phyloP scores from a whole-genome alignment of 1,140 invertebrate genomes.

The Drosophila navojoa region DNA sequence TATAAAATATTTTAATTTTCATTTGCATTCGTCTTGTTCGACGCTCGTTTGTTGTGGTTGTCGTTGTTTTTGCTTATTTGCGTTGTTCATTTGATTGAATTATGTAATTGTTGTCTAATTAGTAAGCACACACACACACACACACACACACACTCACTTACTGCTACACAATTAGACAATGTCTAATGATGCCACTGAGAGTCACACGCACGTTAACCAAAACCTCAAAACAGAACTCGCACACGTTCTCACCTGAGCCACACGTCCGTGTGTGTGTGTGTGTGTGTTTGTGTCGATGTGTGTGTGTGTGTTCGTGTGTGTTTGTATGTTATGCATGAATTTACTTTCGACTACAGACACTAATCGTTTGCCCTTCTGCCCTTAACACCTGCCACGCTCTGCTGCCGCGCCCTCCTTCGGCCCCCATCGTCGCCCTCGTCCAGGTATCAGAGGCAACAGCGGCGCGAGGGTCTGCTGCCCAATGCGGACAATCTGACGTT shows the following conservation, averaged over 20 bases:
- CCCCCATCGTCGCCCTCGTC: not conserved
- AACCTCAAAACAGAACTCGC: slow-evolving; percentile 2
- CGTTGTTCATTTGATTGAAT: slow-evolving; percentile 77
- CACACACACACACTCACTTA: slow-evolving; percentile 1
- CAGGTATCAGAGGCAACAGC: slow-evolving; percentile 81
- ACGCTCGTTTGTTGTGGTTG: slow-evolving; percentile 59
- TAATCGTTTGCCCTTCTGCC: slow-evolving; percentile 52
- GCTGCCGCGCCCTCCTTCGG: not conserved
- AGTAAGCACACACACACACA: slow-evolving; percentile 58
- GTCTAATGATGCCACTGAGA: slow-evolving; percentile 36
- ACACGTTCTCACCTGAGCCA: not conserved
- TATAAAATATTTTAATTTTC: slow-evolving; percentile 45
- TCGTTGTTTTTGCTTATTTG: slow-evolving; percentile 61
- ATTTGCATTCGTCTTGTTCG: slow-evolving; percentile 57
- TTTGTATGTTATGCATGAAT: slow-evolving; percentile 18
- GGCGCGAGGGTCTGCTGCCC: slow-evolving; percentile 80
- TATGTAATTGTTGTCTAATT: slow-evolving; percentile 80
- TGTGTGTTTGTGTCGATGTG: not conserved
- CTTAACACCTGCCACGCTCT: slow-evolving; percentile 1
- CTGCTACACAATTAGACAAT: slow-evolving; percentile 3
- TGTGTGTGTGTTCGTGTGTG: slow-evolving; percentile 26
- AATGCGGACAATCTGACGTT: slow-evolving; percentile 83
- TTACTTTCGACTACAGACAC: slow-evolving; percentile 23
- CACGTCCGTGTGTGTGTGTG: slow-evolving; percentile 6
- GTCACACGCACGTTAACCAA: slow-evolving; percentile 1